These are phyloP conservation scores for Picathartes gymnocephalus DNA, from an alignment of 2,113 vertebrate species.

Conservation along the genomic window DNA sequence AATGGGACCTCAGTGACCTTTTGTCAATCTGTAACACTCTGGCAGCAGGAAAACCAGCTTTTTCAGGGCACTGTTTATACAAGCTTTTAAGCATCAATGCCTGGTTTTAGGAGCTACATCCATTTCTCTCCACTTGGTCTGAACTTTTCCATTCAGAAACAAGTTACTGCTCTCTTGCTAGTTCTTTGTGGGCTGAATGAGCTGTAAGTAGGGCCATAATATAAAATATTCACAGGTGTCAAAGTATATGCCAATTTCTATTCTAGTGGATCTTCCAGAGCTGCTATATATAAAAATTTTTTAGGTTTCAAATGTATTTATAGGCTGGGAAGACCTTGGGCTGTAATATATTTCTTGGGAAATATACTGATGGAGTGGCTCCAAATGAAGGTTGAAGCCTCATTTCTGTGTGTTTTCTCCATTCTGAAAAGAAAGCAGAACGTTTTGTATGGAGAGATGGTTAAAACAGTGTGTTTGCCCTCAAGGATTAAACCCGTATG, in stretches of 20 bases:
- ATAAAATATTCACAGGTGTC: slow-evolving; percentile 10
- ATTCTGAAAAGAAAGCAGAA: slow-evolving; percentile 38
- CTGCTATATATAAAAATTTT: neutral
- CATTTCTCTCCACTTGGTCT: neutral
- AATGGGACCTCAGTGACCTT: neutral
- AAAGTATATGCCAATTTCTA: neutral
- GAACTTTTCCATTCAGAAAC: neutral
- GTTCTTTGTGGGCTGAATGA: neutral
- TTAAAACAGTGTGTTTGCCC: slow-evolving; percentile 17
- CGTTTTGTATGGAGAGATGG: slow-evolving; percentile 24
- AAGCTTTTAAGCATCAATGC: neutral
- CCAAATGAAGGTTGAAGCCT: neutral
- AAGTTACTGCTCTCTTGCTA: neutral
- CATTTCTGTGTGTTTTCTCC: neutral
- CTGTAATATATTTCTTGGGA: slow-evolving; percentile 18
- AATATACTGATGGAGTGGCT: neutral
- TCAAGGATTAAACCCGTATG: slow-evolving; percentile 59
- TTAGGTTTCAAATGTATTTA: neutral
- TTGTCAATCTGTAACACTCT: neutral
- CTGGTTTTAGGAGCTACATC: neutral
- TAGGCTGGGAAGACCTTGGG: neutral
- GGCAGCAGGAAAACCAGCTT: neutral
- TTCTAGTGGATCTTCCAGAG: neutral
- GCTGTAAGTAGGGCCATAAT: neutral
- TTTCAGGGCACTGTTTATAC: rapidly evolving